Base-by-base conservation (phyloP, 2,113 vertebrate genomes). In the Clinocottus analis region DNA sequence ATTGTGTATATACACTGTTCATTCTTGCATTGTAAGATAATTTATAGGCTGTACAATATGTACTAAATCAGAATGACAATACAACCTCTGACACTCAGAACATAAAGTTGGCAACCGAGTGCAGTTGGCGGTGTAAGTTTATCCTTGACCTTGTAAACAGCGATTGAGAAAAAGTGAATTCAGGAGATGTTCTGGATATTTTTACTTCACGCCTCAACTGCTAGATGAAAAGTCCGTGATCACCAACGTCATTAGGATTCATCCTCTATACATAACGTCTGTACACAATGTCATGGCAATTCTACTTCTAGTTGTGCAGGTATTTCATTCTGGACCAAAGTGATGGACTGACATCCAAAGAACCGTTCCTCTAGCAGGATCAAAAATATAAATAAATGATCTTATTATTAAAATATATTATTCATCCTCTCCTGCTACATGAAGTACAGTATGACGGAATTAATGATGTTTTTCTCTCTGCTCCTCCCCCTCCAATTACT, bases 401-500 rank as follows among this genome's bases (percentile, higher is more conserved):
- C 5, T 39, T 39, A 7, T 27, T 14, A 17, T 23, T 31, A 45
- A 0, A 45, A 23, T 41, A 43, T 53, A 23, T 11, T 16, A 17
- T 41, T 6, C 3, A 13, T 27, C 47, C 39, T 49, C 11, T 11
- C 68, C 31, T 21, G 51, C 55, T 31, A 5, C 43, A 69, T 37
- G 11, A 11, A 62, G 2, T 16, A 23, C 3, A 21, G 5, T 39
- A 51, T 14, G 4, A 31, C 19, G 7, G 11, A 27, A 55, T 27
- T 9, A 51, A n/a, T 11, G 21, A 43, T 19, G 12, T 4, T 5
- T 5, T 55, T 55, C 23, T 25, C 51, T 87, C 31, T 56, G 56
- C 58, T 78, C 41, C 66, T 85, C 60, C 65, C 77, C 77, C 16
- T 66, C 7, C 12, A 59, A 47, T 62, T 11, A 35, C 62, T 77